Evolutionary conservation across 2,113 vertebrate species (phyloP).

Genomic region (Atlantisia rogersi): DNA sequence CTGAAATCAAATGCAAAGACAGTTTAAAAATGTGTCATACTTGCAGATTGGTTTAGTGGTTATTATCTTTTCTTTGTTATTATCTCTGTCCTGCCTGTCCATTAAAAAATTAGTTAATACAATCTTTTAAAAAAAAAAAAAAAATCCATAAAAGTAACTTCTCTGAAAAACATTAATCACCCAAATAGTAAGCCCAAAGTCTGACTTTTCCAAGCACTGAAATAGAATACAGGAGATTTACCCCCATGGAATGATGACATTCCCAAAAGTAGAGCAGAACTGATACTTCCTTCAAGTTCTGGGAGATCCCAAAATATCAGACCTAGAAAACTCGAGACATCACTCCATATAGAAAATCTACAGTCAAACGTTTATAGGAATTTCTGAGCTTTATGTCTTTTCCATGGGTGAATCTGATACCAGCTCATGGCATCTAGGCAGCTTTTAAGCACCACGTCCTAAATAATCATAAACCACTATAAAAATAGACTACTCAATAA

Average conservation of each 20-base stretch:
- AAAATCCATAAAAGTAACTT: neutral
- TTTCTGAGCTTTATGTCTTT: neutral
- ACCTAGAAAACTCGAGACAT: slow-evolving; percentile 51
- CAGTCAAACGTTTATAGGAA: neutral
- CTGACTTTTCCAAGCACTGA: neutral
- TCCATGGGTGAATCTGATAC: neutral
- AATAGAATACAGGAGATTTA: neutral
- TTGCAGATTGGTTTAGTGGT: neutral
- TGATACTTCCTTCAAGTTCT: slow-evolving; percentile 51
- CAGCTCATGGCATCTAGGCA: neutral
- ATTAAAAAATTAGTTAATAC: neutral
- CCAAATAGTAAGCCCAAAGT: neutral
- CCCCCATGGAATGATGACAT: neutral
- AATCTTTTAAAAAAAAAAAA: neutral
- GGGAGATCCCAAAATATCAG: slow-evolving; percentile 52
- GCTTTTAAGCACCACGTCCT: neutral
- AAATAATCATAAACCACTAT: neutral
- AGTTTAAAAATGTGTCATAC: neutral
- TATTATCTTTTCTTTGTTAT: neutral
- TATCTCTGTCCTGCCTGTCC: neutral
- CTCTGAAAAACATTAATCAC: neutral
- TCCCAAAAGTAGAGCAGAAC: slow-evolving; percentile 48
- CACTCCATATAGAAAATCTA: slow-evolving; percentile 3
- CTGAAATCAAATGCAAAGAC: neutral
- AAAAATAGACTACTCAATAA: neutral